phyloP scores from a whole-genome alignment of 1,140 invertebrate genomes.

The Heliconius hermathena region DNA sequence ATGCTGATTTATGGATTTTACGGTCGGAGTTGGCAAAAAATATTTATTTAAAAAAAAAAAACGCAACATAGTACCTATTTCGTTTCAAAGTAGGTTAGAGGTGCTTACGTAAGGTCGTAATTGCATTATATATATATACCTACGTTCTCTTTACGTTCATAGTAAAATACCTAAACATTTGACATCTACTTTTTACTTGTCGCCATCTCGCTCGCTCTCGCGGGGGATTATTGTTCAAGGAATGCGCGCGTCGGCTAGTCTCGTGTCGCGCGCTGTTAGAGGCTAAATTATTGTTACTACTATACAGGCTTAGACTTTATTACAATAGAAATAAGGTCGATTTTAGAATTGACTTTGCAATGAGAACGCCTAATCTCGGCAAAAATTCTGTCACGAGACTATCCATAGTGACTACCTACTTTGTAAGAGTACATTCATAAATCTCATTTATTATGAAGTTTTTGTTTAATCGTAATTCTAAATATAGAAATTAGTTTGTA shows the following conservation, averaged over 20 bases:
- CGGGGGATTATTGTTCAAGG: slow-evolving; percentile 75
- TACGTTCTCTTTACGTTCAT: slow-evolving; percentile 77
- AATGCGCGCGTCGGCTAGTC: slow-evolving; percentile 80
- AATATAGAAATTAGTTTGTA: not conserved
- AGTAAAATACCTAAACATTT: slow-evolving; percentile 82
- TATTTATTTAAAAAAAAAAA: not conserved
- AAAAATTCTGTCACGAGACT: slow-evolving; percentile 62
- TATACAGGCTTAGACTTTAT: slow-evolving; percentile 36
- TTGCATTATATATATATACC: slow-evolving; percentile 79
- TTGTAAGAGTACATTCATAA: slow-evolving; percentile 78
- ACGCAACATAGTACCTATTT: slow-evolving; percentile 55
- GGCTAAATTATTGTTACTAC: slow-evolving; percentile 46
- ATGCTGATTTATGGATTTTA: slow-evolving; percentile 18
- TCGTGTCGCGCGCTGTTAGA: slow-evolving; percentile 59
- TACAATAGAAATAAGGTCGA: slow-evolving; percentile 44
- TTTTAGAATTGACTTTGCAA: slow-evolving; percentile 41
- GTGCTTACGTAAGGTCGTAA: slow-evolving; percentile 77
- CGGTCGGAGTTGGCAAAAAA: not conserved
- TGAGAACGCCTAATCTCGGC: slow-evolving; percentile 34
- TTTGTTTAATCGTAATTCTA: slow-evolving; percentile 33
- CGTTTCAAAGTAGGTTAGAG: slow-evolving; percentile 72
- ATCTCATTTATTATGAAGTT: slow-evolving; percentile 62
- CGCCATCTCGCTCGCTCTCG: slow-evolving; percentile 69
- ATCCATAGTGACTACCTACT: slow-evolving; percentile 74
- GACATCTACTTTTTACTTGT: slow-evolving; percentile 78